A percentile compares a stretch with the other conserved stretches of the same genome.
phyloP scores from a whole-genome alignment of 1,140 invertebrate species.

The Zaprionus lachaisei region DNA sequence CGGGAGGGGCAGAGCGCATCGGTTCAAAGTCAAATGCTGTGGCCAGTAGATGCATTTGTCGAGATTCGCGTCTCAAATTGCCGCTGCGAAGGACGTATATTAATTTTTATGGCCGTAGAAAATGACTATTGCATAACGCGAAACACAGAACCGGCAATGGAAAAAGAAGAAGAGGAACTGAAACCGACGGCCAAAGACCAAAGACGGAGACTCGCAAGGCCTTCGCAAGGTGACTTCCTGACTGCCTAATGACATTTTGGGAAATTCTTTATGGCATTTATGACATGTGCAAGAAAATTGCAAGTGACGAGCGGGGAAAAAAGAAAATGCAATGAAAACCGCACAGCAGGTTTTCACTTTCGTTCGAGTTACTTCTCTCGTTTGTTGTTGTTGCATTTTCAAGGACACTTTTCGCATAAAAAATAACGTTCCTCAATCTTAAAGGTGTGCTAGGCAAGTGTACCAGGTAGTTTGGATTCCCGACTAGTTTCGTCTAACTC shows the following conservation, averaged over 20 bases:
- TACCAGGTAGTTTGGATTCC: constrained; percentile 45
- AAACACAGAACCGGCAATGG: neutral
- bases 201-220: constrained; percentile 12
- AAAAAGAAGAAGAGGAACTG: neutral
- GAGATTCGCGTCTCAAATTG: constrained; percentile 72
- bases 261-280: constrained; percentile 55
- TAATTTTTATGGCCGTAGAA: constrained; percentile 83
- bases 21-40: constrained; percentile 66
- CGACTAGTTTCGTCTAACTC: constrained; percentile 31
- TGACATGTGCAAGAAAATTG: constrained; percentile 61
- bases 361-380: neutral
- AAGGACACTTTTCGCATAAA: constrained; percentile 70
- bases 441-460: constrained; percentile 41
- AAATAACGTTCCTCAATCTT: constrained; percentile 36
- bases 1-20: constrained; percentile 15
- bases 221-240: constrained; percentile 76
- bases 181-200: neutral
- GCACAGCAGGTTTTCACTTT: constrained; percentile 75
- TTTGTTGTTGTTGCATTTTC: constrained; percentile 64
- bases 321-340: constrained; percentile 35
- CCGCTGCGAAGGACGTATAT: constrained; percentile 80
- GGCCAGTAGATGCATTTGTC: constrained; percentile 62
- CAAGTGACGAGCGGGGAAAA: constrained; percentile 54
- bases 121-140: constrained; percentile 79
- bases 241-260: constrained; percentile 62